Evolutionary conservation across 2,797 vertebrate genomes (phyloP).

Genomic region (Amazonetta brasiliensis): DNA sequence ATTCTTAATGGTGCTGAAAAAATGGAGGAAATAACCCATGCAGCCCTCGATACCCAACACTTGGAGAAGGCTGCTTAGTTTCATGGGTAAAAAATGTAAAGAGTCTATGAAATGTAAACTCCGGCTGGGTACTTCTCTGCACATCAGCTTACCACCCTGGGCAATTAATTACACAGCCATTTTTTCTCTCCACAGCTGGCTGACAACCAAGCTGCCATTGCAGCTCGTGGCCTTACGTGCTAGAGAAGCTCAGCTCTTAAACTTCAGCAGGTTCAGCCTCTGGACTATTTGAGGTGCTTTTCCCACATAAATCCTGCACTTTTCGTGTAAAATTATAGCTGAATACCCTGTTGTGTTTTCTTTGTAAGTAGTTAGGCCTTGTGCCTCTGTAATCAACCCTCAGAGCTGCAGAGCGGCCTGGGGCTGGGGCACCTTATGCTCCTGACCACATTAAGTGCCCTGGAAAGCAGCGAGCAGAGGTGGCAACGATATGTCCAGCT

Average conservation of each 20-base stretch:
- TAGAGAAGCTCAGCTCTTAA: background rate
- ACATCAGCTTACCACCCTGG: background rate
- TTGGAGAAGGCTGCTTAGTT: background rate
- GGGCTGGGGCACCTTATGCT: background rate
- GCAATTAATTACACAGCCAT: background rate
- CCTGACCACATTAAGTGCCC: fast-evolving
- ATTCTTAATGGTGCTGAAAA: background rate
- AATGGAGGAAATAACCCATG: background rate
- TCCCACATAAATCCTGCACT: background rate
- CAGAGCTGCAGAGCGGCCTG: fast-evolving
- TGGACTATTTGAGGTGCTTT: background rate
- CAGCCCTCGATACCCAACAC: background rate
- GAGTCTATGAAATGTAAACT: background rate
- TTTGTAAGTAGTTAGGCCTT: background rate
- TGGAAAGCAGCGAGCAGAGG: fast-evolving
- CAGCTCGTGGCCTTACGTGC: background rate
- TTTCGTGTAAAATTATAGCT: background rate
- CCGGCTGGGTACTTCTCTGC: background rate
- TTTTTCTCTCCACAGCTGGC: background rate
- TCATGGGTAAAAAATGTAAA: background rate
- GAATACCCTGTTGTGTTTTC: background rate
- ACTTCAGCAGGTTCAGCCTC: background rate
- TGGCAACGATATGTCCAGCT: background rate
- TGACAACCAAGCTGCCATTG: background rate
- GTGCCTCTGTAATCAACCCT: background rate